Evolutionary conservation across 2,797 vertebrate genomes (phyloP), one percentile per base, ranked within the genome.

Genomic region (Tiaroga cobitis): DNA sequence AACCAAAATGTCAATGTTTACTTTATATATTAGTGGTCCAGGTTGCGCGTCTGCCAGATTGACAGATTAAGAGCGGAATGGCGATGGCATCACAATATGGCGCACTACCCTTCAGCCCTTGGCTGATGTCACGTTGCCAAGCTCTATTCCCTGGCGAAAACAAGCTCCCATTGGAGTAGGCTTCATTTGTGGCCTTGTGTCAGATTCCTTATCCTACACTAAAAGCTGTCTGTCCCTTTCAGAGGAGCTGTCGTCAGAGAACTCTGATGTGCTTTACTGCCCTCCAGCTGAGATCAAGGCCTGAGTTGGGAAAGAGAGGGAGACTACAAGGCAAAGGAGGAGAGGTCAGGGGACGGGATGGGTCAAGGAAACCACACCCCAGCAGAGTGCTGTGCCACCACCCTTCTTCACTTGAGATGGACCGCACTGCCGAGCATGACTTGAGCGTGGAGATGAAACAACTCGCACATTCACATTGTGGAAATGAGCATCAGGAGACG

Each of bases 171-270:
- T 29, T 32, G 61, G 13, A 63, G 26, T 63, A 8, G 18, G 16
- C 37, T 63, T 59, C 21, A 59, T 16, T 39, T 77, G 49, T 56
- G 32, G 13, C 54, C 8, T 63, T 46, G 2, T 65, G 51, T 29
- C 5, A 2, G 7, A 59, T 77, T 26, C 4, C 7, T 18, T 43
- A 19, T 4, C 13, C 24, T 7, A 29, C 3, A 43, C 5, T 84
- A 63, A 67, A 39, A 49, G 18, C 32, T 49, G 46, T 54, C 5
- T 54, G 18, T 82, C 18, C 29, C 32, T 59, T 74, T 75, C 93
- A 99, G 98, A 99, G 95, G 98, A 99, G 88, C 94, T 99, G 90
- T 93, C 94, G 46, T 95, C 97, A 8, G 98, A 99, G 94, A 99
- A 97, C 92, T 95, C 97, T 32, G 98, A 99, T 90, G 91, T 94